These are phyloP conservation scores for Mythimna vitellina DNA, from an alignment of 2,888 invertebrate species.

Conservation along the genomic window DNA sequence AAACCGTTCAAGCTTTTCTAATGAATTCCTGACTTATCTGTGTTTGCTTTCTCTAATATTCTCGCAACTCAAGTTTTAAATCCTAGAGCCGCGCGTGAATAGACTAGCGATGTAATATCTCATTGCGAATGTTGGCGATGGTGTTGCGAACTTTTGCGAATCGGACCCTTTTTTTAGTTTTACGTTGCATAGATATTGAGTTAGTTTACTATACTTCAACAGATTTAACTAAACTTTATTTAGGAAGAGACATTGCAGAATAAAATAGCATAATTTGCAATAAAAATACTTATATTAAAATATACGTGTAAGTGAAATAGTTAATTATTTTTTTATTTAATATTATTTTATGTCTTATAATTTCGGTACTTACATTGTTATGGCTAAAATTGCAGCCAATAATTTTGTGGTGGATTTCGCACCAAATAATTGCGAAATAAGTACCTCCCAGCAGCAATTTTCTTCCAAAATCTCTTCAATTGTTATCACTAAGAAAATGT, in stretches of 20 bases:
- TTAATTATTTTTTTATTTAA: background rate
- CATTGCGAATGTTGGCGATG: conserved; percentile 12
- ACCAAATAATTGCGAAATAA: conserved; percentile 1
- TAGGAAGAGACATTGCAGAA: background rate
- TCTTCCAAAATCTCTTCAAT: background rate
- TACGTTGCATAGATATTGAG: background rate
- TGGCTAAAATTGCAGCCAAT: background rate
- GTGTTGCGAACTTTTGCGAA: conserved; percentile 7
- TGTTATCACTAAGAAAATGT: background rate
- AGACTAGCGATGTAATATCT: background rate
- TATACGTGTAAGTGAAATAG: background rate
- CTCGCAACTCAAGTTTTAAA: conserved; percentile 42
- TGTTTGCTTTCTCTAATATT: conserved; percentile 52
- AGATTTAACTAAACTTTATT: no score
- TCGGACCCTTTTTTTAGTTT: background rate
- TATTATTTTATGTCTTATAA: background rate
- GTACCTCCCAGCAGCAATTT: background rate
- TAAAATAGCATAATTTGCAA: background rate
- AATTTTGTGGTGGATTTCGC: background rate
- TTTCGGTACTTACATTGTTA: background rate
- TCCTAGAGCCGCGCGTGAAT: conserved; percentile 31
- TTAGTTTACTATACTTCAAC: background rate
- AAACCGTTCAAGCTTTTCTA: conserved; percentile 48
- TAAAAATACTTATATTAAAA: background rate
- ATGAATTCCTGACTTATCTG: conserved; percentile 52